Base-by-base conservation (phyloP, 2,797 vertebrate genomes). In the Dendrocincla tyrannina region DNA sequence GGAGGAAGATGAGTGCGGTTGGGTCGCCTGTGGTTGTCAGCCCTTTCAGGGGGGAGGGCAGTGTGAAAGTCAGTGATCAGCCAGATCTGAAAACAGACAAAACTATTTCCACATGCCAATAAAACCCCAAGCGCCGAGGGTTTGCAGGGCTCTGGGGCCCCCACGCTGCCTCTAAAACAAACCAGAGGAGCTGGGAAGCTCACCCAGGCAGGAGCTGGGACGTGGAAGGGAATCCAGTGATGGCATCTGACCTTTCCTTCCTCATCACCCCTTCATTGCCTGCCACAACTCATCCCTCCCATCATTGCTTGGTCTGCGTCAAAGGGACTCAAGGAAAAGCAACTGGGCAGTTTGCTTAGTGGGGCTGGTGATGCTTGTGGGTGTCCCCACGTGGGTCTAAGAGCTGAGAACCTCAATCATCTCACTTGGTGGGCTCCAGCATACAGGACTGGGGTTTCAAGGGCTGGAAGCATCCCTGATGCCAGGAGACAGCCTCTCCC, bases 31-130 rank as follows among this genome's bases (percentile, higher is more conserved):
- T 17, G 47, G 73, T 55, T 90, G 88, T 87, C 75, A 78, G 78
- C 75, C 83, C 70, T 9, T 81, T 37, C 47, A 0, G 2, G 89
- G 81, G 86, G 91, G 53, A 64, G 86, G 85, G 64, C 20, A 20
- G 50, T 2, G 3, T 64, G 42, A 58, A 62, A 47, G 52, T 9
- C 70, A 85, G 46, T 32, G 68, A 77, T 25, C 80, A 91, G 85
- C 89, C 89, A 91, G 89, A 91, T 85, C 91, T 80, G 41, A 91
- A 92, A 93, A 62, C 95, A 95, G 75, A 84, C 95, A 81, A 47
- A 93, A 86, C 85, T 23, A 44, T 69, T 96, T 97, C 95, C 94
- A 96, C 82, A 94, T 74, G 95, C 63, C 85, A 68, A 47, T 80
- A 96, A 94, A 95, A 94, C 39, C 80, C 91, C 1, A 2, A 85